Conservation (phyloP, 2,113 vertebrate genomes). For the Morone saxatilis region DNA sequence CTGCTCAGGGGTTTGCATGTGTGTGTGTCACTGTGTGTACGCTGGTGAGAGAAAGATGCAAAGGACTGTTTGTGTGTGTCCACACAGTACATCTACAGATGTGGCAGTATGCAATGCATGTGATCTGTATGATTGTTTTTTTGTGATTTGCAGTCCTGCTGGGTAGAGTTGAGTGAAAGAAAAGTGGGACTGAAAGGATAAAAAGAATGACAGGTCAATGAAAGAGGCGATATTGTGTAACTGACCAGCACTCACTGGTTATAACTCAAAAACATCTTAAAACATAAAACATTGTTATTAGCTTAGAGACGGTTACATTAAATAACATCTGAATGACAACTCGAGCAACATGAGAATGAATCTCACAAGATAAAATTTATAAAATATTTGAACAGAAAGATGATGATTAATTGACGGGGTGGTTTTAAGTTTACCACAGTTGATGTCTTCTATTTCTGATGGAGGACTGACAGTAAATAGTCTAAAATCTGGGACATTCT, state of each 20-base stretch:
- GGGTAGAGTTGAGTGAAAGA: neutral
- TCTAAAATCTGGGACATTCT: conserved; percentile 19
- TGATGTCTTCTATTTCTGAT: neutral
- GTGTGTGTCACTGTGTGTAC: neutral
- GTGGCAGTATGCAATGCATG: conserved; percentile 33
- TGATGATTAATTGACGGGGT: neutral
- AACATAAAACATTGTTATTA: conserved; percentile 11
- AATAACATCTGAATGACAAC: conserved; percentile 5
- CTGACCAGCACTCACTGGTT: neutral
- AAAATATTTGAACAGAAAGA: neutral
- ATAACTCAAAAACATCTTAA: neutral
- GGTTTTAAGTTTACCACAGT: conserved; percentile 10
- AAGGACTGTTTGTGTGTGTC: conserved; percentile 15
- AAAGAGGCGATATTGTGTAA: neutral
- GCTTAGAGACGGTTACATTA: neutral
- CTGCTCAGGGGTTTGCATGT: conserved; percentile 60
- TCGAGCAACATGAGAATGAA: conserved; percentile 8
- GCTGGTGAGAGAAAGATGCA: conserved; percentile 25
- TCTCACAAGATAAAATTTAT: neutral
- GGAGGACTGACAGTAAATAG: neutral
- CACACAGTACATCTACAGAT: conserved; percentile 26
- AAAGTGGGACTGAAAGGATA: neutral
- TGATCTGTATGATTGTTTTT: conserved; percentile 22
- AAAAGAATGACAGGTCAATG: neutral
- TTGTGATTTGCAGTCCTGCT: neutral